Percentiles rank a stretch among this genome's conserved stretches.
Evolutionary conservation across 2,797 vertebrate species (phyloP).

Genomic region (Mormyrus hasselquistii): DNA sequence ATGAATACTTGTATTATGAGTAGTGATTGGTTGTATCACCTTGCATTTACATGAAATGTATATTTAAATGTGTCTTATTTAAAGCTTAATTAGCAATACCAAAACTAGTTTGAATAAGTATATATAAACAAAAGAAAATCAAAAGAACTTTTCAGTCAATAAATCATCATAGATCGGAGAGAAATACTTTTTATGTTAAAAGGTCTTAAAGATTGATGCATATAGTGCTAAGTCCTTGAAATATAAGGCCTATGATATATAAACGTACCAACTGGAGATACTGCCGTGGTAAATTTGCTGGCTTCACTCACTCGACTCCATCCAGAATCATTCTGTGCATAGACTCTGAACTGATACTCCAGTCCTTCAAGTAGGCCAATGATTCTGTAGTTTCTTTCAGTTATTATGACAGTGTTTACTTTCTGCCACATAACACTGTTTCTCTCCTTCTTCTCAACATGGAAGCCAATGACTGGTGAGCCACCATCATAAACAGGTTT

Average conservation of each 20-base stretch:
- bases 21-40: not conserved
- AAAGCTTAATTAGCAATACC: not conserved
- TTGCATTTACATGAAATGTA: not conserved
- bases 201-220: not conserved
- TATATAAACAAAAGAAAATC: not conserved
- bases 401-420: slow-evolving; percentile 76
- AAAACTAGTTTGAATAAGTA: not conserved
- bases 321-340: slow-evolving; percentile 86
- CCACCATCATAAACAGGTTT: slow-evolving; percentile 85
- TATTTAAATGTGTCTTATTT: not conserved
- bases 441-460: slow-evolving; percentile 93
- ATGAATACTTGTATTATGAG: not conserved
- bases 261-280: slow-evolving; percentile 95
- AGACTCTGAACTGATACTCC: slow-evolving; percentile 90
- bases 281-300: slow-evolving; percentile 82
- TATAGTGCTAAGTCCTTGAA: not conserved
- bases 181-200: not conserved
- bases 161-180: not conserved
- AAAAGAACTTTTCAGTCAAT: not conserved
- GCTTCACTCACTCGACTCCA: slow-evolving; percentile 83
- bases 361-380: slow-evolving; percentile 84
- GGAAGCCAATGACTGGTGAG: slow-evolving; percentile 82
- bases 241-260: not conserved
- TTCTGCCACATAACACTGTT: slow-evolving; percentile 97
- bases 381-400: slow-evolving; percentile 79